Evolutionary conservation across 2,797 vertebrate species (phyloP).

Genomic region (Carduelis carduelis): DNA sequence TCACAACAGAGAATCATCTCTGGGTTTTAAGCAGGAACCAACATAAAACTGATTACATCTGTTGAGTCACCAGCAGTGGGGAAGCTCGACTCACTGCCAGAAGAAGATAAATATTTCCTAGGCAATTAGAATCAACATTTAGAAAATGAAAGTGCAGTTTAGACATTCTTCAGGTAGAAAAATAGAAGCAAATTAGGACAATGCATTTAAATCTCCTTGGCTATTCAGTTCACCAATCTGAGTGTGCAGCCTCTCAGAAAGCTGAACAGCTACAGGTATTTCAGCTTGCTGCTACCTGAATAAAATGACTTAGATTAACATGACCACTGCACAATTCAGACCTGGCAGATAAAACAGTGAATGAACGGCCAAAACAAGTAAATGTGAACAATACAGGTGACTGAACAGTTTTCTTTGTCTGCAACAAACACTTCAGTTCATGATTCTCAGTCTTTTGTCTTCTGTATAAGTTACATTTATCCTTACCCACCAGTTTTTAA

Average conservation of each 20-base stretch:
- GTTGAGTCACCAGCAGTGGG: background rate
- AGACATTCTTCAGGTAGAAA: background rate
- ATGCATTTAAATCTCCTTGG: background rate
- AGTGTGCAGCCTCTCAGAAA: background rate
- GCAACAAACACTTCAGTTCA: background rate
- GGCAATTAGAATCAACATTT: background rate
- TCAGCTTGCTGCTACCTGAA: background rate
- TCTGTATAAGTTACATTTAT: background rate
- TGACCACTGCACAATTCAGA: background rate
- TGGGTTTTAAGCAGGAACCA: background rate
- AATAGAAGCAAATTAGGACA: background rate
- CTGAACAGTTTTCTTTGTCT: background rate
- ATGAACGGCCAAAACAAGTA: background rate
- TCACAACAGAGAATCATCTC: background rate
- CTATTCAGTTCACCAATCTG: background rate
- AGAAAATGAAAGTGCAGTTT: background rate
- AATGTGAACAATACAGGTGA: background rate
- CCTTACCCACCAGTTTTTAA: fast-evolving
- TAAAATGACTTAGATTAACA: background rate
- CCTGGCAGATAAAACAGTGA: background rate
- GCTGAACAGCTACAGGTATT: background rate
- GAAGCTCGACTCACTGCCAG: background rate
- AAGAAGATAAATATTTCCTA: background rate
- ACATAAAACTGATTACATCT: background rate
- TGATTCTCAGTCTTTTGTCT: background rate